These are phyloP conservation scores for Protaetia brevitarsis DNA, from an alignment of 1,140 invertebrate genomes.

Conservation along the genomic window DNA sequence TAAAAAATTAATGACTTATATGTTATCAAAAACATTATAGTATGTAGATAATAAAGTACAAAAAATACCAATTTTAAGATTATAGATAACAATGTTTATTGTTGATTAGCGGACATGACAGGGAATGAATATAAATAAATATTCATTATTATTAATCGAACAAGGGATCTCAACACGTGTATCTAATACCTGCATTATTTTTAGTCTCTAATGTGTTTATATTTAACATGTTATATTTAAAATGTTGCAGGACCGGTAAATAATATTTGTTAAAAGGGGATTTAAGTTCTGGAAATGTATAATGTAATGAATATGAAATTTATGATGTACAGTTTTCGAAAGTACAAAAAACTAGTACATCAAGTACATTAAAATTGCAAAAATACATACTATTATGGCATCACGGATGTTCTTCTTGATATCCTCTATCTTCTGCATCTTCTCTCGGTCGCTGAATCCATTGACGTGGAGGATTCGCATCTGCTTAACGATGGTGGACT, in stretches of 20 bases:
- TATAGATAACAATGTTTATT: neutral
- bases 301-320: no score
- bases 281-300: no score
- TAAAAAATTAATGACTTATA: neutral
- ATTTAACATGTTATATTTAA: no score
- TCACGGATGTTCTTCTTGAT: constrained; percentile 99
- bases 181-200: no score
- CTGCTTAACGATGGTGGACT: constrained; percentile 99
- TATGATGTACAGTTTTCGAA: no score
- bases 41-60: neutral
- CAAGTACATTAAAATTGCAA: neutral
- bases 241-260: no score
- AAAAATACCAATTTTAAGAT: constrained; percentile 1
- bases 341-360: no score
- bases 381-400: constrained; percentile 93
- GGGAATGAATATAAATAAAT: neutral
- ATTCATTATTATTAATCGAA: neutral
- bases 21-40: neutral
- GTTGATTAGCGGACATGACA: neutral
- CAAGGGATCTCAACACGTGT: neutral
- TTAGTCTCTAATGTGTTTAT: no score
- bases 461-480: constrained; percentile 99
- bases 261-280: no score
- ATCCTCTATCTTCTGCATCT: constrained; percentile 98
- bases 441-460: constrained; percentile 96